Conservation (phyloP, 2,797 vertebrate genomes). For the Hydrocynus forskahlii region DNA sequence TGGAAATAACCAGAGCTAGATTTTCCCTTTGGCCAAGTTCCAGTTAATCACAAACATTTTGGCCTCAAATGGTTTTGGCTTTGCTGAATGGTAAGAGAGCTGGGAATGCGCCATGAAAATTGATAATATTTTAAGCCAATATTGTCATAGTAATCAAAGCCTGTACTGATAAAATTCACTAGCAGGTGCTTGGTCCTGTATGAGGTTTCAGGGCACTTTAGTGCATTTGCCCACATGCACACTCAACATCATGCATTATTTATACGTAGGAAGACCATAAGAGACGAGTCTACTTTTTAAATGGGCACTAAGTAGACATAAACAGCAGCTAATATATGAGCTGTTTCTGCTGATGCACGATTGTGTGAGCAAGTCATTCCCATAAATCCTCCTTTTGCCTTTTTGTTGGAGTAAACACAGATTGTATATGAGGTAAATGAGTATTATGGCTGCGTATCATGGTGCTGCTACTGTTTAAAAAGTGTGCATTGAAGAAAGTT, state of each 20-base stretch:
- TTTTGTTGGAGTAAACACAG: not conserved
- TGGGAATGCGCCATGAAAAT: not conserved
- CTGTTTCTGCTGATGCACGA: conserved; percentile 6
- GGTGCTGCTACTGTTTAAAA: not conserved
- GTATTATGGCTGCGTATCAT: not conserved
- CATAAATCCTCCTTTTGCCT: not conserved
- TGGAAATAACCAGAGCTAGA: conserved; percentile 63
- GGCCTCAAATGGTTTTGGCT: not conserved
- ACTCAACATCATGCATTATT: conserved; percentile 63
- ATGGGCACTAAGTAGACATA: conserved; percentile 29
- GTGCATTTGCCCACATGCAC: conserved; percentile 65
- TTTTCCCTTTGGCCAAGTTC: conserved; percentile 66
- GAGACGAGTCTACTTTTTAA: conserved; percentile 19
- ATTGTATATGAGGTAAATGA: not conserved
- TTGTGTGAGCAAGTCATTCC: not conserved
- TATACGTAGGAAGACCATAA: conserved; percentile 21
- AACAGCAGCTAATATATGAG: conserved; percentile 15
- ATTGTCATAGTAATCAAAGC: not conserved
- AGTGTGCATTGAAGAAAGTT: not conserved
- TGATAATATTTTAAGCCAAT: not conserved
- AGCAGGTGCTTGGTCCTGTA: not conserved
- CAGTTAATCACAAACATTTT: conserved; percentile 63
- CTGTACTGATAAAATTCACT: conserved; percentile 1
- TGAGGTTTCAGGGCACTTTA: not conserved
- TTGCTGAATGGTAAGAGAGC: not conserved